Conservation (phyloP, 1,140 invertebrate species). For the Diprion similis region DNA sequence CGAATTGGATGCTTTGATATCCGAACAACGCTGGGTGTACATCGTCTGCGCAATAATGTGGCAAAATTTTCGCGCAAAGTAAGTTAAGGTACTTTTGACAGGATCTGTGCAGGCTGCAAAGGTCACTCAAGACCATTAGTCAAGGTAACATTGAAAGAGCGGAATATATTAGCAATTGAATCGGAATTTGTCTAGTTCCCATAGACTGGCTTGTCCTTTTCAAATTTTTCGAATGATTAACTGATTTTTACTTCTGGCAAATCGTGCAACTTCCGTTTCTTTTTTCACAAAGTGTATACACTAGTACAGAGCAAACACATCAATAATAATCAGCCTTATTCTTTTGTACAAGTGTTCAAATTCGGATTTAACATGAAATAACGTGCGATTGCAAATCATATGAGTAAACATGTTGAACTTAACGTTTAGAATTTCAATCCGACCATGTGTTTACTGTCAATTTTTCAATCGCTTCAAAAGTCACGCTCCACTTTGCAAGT, state of each 20-base stretch:
- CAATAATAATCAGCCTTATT: no score
- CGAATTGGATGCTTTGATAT: background rate
- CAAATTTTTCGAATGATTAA: background rate
- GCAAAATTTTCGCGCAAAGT: no score
- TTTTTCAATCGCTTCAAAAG: background rate
- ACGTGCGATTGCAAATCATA: background rate
- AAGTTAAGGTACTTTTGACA: no score
- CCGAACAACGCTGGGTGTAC: no score
- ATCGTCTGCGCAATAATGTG: no score
- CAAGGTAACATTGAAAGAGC: background rate
- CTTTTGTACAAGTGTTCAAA: no score
- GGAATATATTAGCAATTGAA: conserved; percentile 5
- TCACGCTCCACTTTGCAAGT: no score
- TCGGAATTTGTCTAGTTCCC: background rate
- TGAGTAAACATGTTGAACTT: background rate
- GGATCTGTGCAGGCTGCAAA: background rate
- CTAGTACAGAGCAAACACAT: no score
- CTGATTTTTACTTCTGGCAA: background rate
- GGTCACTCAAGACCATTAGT: background rate
- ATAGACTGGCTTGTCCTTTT: background rate
- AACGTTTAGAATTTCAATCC: background rate
- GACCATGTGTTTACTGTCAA: background rate
- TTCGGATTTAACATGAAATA: no score
- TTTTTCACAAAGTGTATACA: background rate
- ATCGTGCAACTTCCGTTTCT: background rate